A percentile compares a stretch with the other conserved stretches of the same genome.
These are phyloP conservation scores for Pollimyrus isidori DNA, from an alignment of 2,113 vertebrate genomes.

Conservation along the genomic window DNA sequence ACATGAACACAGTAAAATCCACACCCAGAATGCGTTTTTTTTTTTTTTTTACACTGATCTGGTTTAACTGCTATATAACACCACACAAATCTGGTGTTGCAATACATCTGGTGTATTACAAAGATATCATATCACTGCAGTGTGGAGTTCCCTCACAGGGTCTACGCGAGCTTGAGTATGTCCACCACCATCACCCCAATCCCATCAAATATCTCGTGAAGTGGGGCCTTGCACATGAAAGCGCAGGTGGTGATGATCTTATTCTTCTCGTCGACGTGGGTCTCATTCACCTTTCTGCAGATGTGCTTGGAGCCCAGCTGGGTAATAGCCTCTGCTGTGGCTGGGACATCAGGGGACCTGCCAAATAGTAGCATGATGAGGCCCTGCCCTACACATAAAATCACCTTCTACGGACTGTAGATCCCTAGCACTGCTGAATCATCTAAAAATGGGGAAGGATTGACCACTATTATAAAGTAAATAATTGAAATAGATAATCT, in stretches of 20 bases:
- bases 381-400: neutral
- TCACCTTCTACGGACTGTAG: neutral
- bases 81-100: neutral
- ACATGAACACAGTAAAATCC: neutral
- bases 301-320: slow-evolving; percentile 64
- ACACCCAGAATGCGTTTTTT: neutral
- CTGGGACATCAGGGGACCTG: slow-evolving; percentile 65
- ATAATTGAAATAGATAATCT: neutral
- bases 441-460: neutral
- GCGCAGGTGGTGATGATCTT: slow-evolving; percentile 63
- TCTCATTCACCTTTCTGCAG: slow-evolving; percentile 61
- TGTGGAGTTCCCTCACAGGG: neutral
- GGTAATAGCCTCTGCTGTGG: slow-evolving; percentile 55
- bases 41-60: neutral
- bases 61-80: neutral
- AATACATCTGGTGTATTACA: neutral
- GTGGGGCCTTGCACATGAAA: slow-evolving; percentile 69
- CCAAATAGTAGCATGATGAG: neutral
- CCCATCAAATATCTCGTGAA: slow-evolving; percentile 65
- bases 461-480: neutral
- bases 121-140: neutral
- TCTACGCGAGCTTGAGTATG: slow-evolving; percentile 58
- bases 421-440: neutral
- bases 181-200: slow-evolving; percentile 61
- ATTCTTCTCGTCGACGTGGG: slow-evolving; percentile 62